Conservation (phyloP, 2,113 vertebrate genomes). For the Rhea pennata region DNA sequence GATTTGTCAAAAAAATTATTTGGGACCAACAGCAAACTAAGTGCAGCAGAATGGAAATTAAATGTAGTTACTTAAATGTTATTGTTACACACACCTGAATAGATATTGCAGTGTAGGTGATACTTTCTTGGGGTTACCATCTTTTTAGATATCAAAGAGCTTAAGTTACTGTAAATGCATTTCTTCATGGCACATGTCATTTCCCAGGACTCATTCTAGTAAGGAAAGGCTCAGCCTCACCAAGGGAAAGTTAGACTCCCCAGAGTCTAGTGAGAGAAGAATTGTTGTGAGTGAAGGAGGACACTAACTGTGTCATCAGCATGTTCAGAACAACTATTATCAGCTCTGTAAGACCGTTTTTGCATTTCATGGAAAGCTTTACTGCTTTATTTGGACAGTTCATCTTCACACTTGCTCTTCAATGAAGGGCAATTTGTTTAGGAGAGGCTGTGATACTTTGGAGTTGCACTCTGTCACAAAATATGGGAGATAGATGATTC, state of each 20-base stretch:
- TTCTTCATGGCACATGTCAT: background rate
- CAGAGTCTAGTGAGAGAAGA: background rate
- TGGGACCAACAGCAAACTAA: background rate
- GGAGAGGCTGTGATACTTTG: too few relatives aligned
- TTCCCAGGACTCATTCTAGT: background rate
- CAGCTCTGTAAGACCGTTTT: background rate
- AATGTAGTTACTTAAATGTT: background rate
- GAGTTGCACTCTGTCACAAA: too few relatives aligned
- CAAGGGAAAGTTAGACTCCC: constrained; percentile 15
- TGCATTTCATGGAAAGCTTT: background rate
- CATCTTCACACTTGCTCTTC: too few relatives aligned
- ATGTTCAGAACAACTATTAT: constrained; percentile 8
- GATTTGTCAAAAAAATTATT: background rate
- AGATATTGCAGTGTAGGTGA: background rate
- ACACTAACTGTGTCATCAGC: background rate
- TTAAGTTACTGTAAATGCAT: background rate
- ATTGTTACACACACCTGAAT: background rate
- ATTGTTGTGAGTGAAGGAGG: background rate
- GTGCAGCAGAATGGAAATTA: background rate
- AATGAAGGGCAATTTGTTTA: too few relatives aligned
- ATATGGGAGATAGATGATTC: too few relatives aligned
- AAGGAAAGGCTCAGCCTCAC: background rate
- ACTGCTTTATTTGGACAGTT: too few relatives aligned
- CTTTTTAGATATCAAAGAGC: background rate
- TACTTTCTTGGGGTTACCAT: background rate